Percentiles rank a stretch among this genome's conserved stretches.
Conservation (phyloP, 2,797 vertebrate genomes). For the Eurystomus glaucurus region DNA sequence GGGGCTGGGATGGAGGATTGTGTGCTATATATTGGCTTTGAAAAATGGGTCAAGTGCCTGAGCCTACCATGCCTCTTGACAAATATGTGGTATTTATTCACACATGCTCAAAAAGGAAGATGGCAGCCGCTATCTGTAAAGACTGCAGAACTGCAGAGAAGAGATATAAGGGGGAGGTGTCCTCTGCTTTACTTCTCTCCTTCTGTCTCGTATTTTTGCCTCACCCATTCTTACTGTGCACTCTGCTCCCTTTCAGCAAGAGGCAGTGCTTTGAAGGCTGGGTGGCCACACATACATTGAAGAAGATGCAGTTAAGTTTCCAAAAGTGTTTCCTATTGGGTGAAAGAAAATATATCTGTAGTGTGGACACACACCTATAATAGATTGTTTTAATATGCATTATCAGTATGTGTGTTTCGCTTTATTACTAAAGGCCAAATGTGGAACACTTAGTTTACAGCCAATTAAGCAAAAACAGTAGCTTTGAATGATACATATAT, state of each 20-base stretch:
- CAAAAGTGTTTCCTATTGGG: neutral
- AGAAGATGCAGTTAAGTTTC: neutral
- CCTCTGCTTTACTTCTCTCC: neutral
- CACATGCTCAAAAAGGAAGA: neutral
- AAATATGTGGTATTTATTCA: neutral
- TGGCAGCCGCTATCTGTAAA: neutral
- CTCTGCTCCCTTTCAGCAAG: neutral
- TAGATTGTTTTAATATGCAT: neutral
- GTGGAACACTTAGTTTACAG: neutral
- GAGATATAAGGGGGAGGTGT: neutral
- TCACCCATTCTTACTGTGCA: neutral
- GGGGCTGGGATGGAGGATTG: neutral
- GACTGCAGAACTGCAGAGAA: neutral
- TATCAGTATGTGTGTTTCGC: neutral
- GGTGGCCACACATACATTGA: rapidly evolving
- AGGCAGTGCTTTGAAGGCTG: too few relatives aligned
- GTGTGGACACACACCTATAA: neutral
- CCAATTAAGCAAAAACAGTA: neutral
- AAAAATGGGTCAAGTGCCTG: neutral
- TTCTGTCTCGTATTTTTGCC: rapidly evolving
- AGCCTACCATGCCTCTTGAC: rapidly evolving
- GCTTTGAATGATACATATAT: neutral
- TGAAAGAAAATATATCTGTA: neutral
- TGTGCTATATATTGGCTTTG: rapidly evolving
- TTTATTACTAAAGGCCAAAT: neutral